These are phyloP conservation scores for Drosophila mercatorum DNA, from an alignment of 2,888 invertebrate species.

Conservation along the genomic window DNA sequence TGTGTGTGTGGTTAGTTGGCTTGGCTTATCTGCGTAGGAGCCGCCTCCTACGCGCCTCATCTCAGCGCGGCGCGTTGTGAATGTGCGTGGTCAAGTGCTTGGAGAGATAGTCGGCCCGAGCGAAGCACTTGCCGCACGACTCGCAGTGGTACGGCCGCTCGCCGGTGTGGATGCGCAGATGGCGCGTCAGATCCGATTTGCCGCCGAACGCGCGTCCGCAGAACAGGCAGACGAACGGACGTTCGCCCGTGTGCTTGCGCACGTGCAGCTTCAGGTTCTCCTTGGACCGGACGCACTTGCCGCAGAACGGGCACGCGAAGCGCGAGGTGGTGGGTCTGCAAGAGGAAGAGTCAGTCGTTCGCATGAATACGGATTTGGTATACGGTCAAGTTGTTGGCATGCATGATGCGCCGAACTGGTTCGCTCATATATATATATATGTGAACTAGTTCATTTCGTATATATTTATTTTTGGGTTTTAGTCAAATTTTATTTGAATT, in stretches of 20 bases:
- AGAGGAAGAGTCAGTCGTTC: neutral
- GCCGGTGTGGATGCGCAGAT: slow-evolving; percentile 94
- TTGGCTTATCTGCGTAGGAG: slow-evolving; percentile 85
- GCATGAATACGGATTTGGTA: neutral
- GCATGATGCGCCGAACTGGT: too few relatives aligned
- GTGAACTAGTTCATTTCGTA: slow-evolving; percentile 8
- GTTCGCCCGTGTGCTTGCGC: slow-evolving; percentile 93
- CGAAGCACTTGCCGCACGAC: slow-evolving; percentile 96
- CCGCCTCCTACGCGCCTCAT: slow-evolving; percentile 85
- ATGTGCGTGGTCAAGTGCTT: slow-evolving; percentile 96
- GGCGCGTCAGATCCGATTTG: slow-evolving; percentile 94
- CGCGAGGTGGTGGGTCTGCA: slow-evolving; percentile 85
- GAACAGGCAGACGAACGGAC: slow-evolving; percentile 95
- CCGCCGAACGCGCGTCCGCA: slow-evolving; percentile 95
- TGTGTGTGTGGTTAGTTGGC: slow-evolving; percentile 38
- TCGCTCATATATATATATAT: neutral
- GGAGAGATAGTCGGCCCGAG: slow-evolving; percentile 94
- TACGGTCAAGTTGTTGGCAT: neutral
- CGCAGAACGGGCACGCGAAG: slow-evolving; percentile 95
- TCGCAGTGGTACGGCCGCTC: slow-evolving; percentile 96
- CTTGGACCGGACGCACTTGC: slow-evolving; percentile 94
- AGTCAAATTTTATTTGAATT: too few relatives aligned
- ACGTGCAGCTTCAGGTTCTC: slow-evolving; percentile 95
- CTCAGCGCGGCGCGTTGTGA: slow-evolving; percentile 88
- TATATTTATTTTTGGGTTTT: too few relatives aligned